A percentile compares a stretch with the other conserved stretches of the same genome.
These are phyloP conservation scores for Calliopsis andreniformis DNA, from an alignment of 1,140 invertebrate genomes.

Conservation along the genomic window DNA sequence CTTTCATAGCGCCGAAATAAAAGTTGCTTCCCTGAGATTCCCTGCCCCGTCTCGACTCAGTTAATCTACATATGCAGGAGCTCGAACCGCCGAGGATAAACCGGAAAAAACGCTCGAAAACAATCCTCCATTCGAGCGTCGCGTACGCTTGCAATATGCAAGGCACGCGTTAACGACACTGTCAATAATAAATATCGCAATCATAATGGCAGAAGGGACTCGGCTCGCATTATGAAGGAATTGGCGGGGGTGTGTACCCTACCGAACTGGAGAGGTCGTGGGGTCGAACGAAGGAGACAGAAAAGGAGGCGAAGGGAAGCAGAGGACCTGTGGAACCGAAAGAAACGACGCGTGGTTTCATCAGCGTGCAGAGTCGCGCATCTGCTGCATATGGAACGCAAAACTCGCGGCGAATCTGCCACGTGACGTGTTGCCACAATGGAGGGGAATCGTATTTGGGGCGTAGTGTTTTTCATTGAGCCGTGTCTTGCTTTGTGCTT, in stretches of 20 bases:
- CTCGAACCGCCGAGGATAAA: neutral
- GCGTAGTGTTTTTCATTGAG: neutral
- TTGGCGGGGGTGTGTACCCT: neutral
- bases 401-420: neutral
- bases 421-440: slow-evolving; percentile 12
- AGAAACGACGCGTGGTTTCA: slow-evolving; percentile 20
- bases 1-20: neutral
- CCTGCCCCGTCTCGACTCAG: neutral
- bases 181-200: slow-evolving; percentile 27
- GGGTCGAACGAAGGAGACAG: too few relatives aligned
- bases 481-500: too few relatives aligned
- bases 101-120: slow-evolving; percentile 18
- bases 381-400: slow-evolving; percentile 24
- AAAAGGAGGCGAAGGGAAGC: neutral
- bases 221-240: slow-evolving; percentile 6
- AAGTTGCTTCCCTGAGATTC: neutral
- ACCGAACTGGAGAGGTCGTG: neutral
- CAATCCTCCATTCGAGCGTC: neutral
- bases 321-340: too few relatives aligned
- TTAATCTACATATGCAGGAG: neutral
- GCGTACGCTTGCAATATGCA: neutral
- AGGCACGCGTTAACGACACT: neutral
- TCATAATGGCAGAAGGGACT: slow-evolving; percentile 27
- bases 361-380: slow-evolving; percentile 7
- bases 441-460: slow-evolving; percentile 3